phyloP scores from a whole-genome alignment of 1,140 invertebrate genomes.

The Steinernema khuongi region DNA sequence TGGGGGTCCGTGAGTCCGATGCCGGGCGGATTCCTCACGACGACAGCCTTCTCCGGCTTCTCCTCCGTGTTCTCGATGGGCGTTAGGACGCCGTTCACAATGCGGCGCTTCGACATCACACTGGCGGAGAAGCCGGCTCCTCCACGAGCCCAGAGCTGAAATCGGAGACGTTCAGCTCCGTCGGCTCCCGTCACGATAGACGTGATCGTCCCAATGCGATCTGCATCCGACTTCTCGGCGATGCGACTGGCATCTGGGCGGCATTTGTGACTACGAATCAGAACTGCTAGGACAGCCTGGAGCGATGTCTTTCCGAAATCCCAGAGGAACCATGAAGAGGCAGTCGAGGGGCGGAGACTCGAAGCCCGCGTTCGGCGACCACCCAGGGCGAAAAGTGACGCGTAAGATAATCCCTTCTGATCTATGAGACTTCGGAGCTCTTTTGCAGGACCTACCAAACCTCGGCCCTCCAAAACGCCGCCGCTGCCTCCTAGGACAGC shows the following conservation, averaged over 20 bases:
- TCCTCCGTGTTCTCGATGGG: not conserved
- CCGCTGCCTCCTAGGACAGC: not conserved
- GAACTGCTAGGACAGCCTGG: too few relatives aligned
- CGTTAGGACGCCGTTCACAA: conserved; percentile 4
- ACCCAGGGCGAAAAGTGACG: too few relatives aligned
- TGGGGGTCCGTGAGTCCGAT: conserved; percentile 61
- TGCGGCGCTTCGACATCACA: not conserved
- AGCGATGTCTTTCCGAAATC: too few relatives aligned
- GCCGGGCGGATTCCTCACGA: not conserved
- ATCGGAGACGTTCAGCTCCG: not conserved
- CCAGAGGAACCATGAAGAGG: too few relatives aligned
- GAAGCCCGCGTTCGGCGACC: too few relatives aligned
- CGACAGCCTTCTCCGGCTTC: not conserved
- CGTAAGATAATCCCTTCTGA: too few relatives aligned
- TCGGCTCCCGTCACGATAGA: not conserved
- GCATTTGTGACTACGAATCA: not conserved
- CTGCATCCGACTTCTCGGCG: not conserved
- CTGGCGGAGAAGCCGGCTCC: not conserved
- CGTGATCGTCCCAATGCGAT: too few relatives aligned
- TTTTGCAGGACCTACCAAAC: too few relatives aligned
- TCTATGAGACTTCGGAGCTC: too few relatives aligned
- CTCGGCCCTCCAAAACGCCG: not conserved
- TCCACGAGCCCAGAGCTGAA: not conserved
- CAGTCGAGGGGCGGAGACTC: too few relatives aligned
- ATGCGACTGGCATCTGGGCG: not conserved